Base-by-base conservation (phyloP, 2,888 invertebrate species). In the Pachydiplax longipennis region DNA sequence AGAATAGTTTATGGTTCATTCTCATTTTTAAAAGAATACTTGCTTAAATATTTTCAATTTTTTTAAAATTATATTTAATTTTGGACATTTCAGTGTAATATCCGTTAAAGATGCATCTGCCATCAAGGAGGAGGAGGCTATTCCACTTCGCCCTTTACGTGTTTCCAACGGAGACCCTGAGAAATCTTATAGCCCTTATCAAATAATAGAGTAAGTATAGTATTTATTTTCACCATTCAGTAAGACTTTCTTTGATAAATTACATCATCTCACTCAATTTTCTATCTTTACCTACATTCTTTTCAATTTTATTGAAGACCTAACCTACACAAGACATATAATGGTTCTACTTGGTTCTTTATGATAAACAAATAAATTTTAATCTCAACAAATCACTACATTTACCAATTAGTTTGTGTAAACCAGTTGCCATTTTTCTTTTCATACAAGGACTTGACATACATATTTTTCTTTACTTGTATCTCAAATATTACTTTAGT, bases 81-180 rank as follows among this genome's bases (percentile, higher is more conserved):
- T 44, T 44, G 44, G 44, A 8, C 44, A 44, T 44, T 92, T 10
- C 91, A 93, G 93, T 91, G 92, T 93, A 65, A 91, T 92, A 81
- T 93, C 93, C 61, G 92, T 93, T 91, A 93, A 93, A 92, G 93
- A 93, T 91, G 91, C 61, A 90, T 91, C 12, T 91, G 92, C 90
- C 90, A 92, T 91, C 91, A 92, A 95, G 92, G 97, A 97, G 93
- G 97, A 96, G 92, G 94, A 94, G 91, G 93, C 93, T 90, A 98
- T 98, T 93, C 98, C 98, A 90, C 94, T 98, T 92, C 95, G 97
- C 93, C 96, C 97, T 90, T 95, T 97, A 80, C 95, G 95, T 91
- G 95, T 97, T 92, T 96, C 97, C 92, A 96, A 95, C 92, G 96
- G 96, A 53, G 96, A 96, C 93, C 94, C 95, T 15, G 96, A 96